Evolutionary conservation across 2,797 vertebrate genomes (phyloP).

Genomic region (Gorsachius magnificus): DNA sequence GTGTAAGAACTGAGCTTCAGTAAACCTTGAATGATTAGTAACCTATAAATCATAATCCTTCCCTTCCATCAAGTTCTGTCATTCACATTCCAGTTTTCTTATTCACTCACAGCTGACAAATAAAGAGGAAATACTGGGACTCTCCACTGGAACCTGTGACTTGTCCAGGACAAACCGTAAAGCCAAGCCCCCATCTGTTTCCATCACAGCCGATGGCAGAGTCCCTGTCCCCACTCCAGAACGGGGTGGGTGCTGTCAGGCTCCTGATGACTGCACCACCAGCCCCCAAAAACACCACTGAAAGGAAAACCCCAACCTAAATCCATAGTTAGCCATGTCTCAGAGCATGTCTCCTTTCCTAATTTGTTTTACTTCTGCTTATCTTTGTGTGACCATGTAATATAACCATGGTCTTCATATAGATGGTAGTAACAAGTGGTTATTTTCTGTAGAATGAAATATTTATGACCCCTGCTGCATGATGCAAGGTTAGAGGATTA

Average conservation of each 20-base stretch:
- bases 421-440: background rate
- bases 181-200: background rate
- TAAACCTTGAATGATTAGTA: background rate
- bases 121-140: background rate
- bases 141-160: background rate
- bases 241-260: background rate
- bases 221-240: too few species aligned
- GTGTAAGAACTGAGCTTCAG: background rate
- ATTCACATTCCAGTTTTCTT: background rate
- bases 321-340: background rate
- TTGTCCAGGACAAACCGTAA: background rate
- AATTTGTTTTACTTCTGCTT: background rate
- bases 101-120: background rate
- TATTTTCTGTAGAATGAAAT: background rate
- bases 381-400: background rate
- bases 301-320: background rate
- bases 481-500: background rate
- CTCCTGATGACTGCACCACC: accelerated
- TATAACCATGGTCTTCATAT: background rate
- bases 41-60: background rate
- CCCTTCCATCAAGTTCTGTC: background rate
- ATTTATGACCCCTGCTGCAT: background rate
- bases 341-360: background rate
- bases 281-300: background rate
- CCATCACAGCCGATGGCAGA: accelerated